phyloP scores from a whole-genome alignment of 1,140 invertebrate species.

The Conus betulinus region DNA sequence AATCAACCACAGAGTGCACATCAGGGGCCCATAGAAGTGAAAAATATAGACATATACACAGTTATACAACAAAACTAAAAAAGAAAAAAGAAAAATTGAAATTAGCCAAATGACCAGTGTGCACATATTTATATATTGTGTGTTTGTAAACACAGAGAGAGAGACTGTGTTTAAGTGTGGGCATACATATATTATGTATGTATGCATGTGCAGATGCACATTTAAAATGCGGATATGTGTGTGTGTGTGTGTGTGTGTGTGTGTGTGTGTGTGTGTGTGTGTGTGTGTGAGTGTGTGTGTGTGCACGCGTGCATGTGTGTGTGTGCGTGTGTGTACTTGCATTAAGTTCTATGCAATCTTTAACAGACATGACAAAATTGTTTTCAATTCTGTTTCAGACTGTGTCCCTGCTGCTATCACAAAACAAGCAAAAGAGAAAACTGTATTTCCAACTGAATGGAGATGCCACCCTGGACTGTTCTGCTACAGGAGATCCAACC shows the following conservation, averaged over 20 bases:
- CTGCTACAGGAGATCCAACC: constrained; percentile 40
- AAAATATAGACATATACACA: too few relatives aligned
- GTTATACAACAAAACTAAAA: too few relatives aligned
- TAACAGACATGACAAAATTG: not conserved
- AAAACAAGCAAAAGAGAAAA: constrained; percentile 20
- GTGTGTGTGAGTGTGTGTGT: not conserved
- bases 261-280: not conserved
- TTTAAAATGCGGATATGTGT: not conserved
- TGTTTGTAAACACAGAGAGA: not conserved
- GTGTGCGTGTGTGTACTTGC: not conserved
- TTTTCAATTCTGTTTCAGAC: constrained; percentile 13
- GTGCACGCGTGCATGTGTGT: too few relatives aligned
- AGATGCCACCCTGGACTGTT: constrained; percentile 43
- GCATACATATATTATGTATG: not conserved
- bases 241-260: not conserved
- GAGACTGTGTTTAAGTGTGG: not conserved
- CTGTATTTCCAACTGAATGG: constrained; percentile 42
- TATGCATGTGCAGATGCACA: too few relatives aligned
- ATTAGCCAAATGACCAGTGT: too few relatives aligned
- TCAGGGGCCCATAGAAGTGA: too few relatives aligned
- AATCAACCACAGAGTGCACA: too few relatives aligned
- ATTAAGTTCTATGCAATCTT: too few relatives aligned
- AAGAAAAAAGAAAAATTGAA: too few relatives aligned
- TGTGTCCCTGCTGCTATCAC: constrained; percentile 47
- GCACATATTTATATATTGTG: too few relatives aligned